Base-by-base conservation (phyloP, 2,113 vertebrate genomes). In the Edolisoma coerulescens region DNA sequence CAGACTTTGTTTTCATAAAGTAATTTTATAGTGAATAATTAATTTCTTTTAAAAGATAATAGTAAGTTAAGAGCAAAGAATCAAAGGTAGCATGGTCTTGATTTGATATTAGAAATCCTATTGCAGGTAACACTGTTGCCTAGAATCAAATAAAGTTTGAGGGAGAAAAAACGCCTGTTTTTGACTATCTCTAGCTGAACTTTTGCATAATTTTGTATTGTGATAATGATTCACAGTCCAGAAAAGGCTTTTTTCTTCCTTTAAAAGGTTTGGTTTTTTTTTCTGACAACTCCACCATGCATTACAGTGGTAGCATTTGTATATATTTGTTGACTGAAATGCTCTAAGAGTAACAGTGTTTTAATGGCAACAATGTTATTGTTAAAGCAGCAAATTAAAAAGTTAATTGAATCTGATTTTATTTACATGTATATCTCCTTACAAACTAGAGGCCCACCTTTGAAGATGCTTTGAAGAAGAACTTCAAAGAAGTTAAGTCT, bases 391-490 rank as follows among this genome's bases (percentile, higher is more conserved):
- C 76, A 95, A 87, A 95, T 93, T 67, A 78, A 92, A 86, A 90
- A 59, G 59, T 87, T 93, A 87, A 71, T 95, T 93, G 45, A 89
- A 47, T 56, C 17, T 33, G 47, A 87, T 95, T 95, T 95, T 81
- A 91, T 97, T 95, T 96, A 84, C 64, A 27, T 81, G 21, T 77
- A 23, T 92, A 95, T 93, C 80, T 95, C 65, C 28, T 65, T 81
- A 84, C 9, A 63, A 90, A 95, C 79, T 86, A 60, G 76, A 92
- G 56, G 12, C 89, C 28, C 69, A 89, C 56, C 47, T 95, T 89
- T 95, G 93, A 95, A 92, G 93, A 33, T 47, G 59, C 94, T 95
- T 97, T 96, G 96, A 96, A 97, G 92, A 75, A 71, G 59, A 90
- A 89, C 93, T 93, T 96, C 94, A 95, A 87, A 95, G 95, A 84